A percentile compares a stretch with the other conserved stretches of the same genome.
Evolutionary conservation across 2,797 vertebrate genomes (phyloP).

Genomic region (Darevskia mixta): DNA sequence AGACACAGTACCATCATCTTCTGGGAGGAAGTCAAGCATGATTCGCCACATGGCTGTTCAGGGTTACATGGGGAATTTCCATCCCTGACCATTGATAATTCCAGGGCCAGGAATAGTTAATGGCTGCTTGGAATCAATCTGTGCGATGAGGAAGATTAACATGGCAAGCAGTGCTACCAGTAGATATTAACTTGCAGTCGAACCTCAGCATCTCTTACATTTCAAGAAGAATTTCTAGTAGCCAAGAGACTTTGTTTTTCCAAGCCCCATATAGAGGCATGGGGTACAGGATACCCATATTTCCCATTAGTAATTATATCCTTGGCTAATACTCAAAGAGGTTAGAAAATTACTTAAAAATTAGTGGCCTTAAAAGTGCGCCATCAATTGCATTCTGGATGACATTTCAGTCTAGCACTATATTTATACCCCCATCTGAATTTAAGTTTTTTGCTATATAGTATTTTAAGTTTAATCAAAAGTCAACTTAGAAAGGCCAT

Average conservation of each 20-base stretch:
- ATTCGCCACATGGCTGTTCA: neutral
- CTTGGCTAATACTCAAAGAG: slow-evolving; percentile 70
- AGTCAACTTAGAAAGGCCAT: slow-evolving; percentile 91
- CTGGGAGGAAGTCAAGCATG: neutral
- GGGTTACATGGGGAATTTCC: neutral
- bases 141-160: neutral
- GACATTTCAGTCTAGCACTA: slow-evolving; percentile 77
- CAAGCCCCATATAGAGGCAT: slow-evolving; percentile 36
- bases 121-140: neutral
- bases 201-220: slow-evolving; percentile 27
- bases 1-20: neutral
- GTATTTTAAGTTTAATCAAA: slow-evolving; percentile 97
- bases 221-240: slow-evolving; percentile 30
- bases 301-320: slow-evolving; percentile 69
- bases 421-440: slow-evolving; percentile 80
- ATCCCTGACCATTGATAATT: neutral
- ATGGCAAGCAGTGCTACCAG: neutral
- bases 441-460: slow-evolving; percentile 81
- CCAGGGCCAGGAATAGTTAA: too few relatives aligned
- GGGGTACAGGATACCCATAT: slow-evolving; percentile 10
- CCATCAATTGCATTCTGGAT: slow-evolving; percentile 68
- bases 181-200: rapidly evolving
- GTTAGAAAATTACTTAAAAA: slow-evolving; percentile 73
- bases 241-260: slow-evolving; percentile 25
- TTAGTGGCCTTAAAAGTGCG: slow-evolving; percentile 65